Evolutionary conservation across 1,140 invertebrate species (phyloP), one percentile per base, ranked within the genome.

Genomic region (Zaprionus tsacasi): DNA sequence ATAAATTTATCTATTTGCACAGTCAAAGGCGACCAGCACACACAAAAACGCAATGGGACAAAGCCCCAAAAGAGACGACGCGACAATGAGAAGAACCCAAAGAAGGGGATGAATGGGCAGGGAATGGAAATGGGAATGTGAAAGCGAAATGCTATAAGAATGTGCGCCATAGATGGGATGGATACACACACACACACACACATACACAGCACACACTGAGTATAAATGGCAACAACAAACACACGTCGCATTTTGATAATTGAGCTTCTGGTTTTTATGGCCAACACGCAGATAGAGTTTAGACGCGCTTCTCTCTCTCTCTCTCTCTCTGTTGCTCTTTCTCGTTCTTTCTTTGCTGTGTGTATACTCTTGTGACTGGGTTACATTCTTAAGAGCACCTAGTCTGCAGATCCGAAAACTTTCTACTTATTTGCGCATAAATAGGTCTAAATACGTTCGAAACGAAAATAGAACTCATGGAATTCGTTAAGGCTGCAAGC

Each of bases 1-100:
- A 87, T 88, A 87, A 87, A 87, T 87, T 88, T 88, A 87, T 87
- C 83, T 83, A 88, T 88, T 83, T 88, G 82, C 79, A 79, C 82
- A 85, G 82, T 87, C 82, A 86, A 85, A 86, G 82, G 79, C 82
- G 83, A 71, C 63, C 83, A 71, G 40, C 69, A 78, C 43, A 68
- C 40, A 66, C 15, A 82, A 66, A 78, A 71, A 59, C 70, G 76
- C 52, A 78, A 88, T 78, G 85, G 82, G 79, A 86, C 81, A 86
- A 79, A 81, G 78, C 66, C 66, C 69, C 70, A 54, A 74, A 71
- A 64, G 35, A 70, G 64, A 60, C 61, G 61, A 61, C 33, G 25
- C 54, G 60, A 43, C 60, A 54, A 30, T 55, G 56, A 56, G 35
- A 43, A 21, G 17, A 36, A 59, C 7, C 10, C 17, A 50, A 6